phyloP scores from a whole-genome alignment of 2,797 vertebrate species.

The Apogon talboti region DNA sequence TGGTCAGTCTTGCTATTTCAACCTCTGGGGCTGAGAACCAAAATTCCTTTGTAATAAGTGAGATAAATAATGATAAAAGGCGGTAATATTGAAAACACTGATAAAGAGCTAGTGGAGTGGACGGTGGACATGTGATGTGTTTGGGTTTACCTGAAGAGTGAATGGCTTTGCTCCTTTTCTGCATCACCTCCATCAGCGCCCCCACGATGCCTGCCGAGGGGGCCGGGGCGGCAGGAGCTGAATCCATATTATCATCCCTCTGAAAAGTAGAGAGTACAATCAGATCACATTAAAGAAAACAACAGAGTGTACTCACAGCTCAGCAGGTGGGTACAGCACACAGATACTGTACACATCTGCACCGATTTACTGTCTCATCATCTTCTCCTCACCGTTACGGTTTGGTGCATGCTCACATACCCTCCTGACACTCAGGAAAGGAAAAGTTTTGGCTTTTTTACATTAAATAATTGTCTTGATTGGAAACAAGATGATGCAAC shows the following conservation, averaged over 20 bases:
- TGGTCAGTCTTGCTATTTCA: too few relatives aligned
- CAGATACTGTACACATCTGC: rapidly evolving
- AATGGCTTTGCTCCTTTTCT: constrained; percentile 98
- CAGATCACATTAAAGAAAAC: constrained; percentile 34
- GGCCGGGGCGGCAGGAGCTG: constrained; percentile 80
- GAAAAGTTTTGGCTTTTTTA: too few relatives aligned
- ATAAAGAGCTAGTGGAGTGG: background rate
- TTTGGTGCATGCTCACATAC: too few relatives aligned
- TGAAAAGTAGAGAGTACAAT: constrained; percentile 52
- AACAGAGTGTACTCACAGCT: background rate
- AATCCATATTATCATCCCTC: constrained; percentile 89
- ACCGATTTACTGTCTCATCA: too few relatives aligned
- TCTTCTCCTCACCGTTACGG: too few relatives aligned
- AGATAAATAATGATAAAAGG: too few relatives aligned
- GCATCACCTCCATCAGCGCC: constrained; percentile 98
- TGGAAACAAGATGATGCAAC: too few relatives aligned
- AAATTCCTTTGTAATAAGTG: too few relatives aligned
- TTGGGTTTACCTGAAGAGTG: constrained; percentile 92
- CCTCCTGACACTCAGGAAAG: too few relatives aligned
- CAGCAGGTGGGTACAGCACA: too few relatives aligned
- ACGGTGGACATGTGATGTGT: background rate
- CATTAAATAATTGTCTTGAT: too few relatives aligned
- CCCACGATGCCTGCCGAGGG: constrained; percentile 94
- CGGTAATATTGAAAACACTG: background rate
- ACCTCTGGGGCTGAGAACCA: too few relatives aligned